Base-by-base conservation (phyloP, 2,888 invertebrate genomes). In the Pyrochroa serraticornis region DNA sequence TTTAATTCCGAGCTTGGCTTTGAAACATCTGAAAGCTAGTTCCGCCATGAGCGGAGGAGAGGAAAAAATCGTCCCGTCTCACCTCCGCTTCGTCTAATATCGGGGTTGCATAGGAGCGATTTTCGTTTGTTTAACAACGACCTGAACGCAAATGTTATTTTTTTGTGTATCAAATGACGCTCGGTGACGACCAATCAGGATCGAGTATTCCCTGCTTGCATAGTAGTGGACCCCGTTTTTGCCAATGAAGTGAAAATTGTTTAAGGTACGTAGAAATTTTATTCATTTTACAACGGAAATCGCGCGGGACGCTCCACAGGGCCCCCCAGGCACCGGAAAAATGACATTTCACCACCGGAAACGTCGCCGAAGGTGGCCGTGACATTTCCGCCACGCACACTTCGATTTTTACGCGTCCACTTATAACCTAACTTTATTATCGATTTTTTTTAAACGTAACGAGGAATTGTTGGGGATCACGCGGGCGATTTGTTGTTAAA, bases 131-230 rank as follows among this genome's bases (percentile, higher is more conserved):
- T 22, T 8, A 10, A 7, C 30, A 13, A 3, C 75, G 75, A 75
- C 76, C 76, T 77, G 76, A 77, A 75, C 73, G 72, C 70, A 70
- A 73, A 72, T 75, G 75, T 77, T 75, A 75, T 77, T 78, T 78
- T 77, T 78, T 77, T 78, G 75, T 77, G 77, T 78, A 78, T 78
- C 79, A 78, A 78, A 78, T 79, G 79, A 79, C 79, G 79, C 78
- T 70, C 68, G 62, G 64, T 67, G 71, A 65, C 70, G 69, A 69
- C 80, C 79, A 80, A 80, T 79, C 74, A 70, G 72, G 69, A 65
- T 47, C 67, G 69, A 64, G 71, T 70, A 72, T 78, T 75, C 79
- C 79, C 75, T 79, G 79, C 75, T 77, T 74, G 74, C 67, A 69
- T 71, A 67, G 71, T 70, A 74, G 77, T 73, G 75, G 77, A 77